Base-by-base conservation (phyloP, 2,888 invertebrate genomes). In the Deilephila elpenor region DNA sequence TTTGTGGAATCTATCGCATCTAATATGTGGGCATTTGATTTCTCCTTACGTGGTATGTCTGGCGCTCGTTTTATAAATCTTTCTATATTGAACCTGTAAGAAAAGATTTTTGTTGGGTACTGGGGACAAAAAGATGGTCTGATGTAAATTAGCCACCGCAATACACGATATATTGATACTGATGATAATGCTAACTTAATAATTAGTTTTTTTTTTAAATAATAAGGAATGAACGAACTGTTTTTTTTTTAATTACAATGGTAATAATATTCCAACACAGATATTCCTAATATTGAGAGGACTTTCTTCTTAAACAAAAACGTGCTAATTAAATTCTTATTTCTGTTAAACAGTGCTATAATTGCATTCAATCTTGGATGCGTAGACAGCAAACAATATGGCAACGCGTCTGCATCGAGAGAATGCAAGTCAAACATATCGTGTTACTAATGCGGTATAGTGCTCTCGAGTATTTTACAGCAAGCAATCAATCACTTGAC, bases 21-120 rank as follows among this genome's bases (percentile, higher is more conserved):
- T 67, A 67, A 67, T 67, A 67, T 67, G 67, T 51, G 67, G 67
- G 20, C 44, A 67, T 67, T 67, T 67, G 67, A 44, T 67, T 67
- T 67, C 67, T 25, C 44, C 44, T 20, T 5, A 67, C 20, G n/a
- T 62, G 51, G 37, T 34, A 37, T 44, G 20, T 5, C 20, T 25
- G 20, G 44, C 25, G 34, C 8, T 62, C n/a, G 19, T 17, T 61
- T 17, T 14, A 44, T 44, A 44, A 44, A 44, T 44, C 44, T 44
- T 44, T 44, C 44, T 44, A 3, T 44, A 44, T 44, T 11, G 44
- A 44, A 44, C 44, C 14, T 44, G 44, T 44, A 6, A 14, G 44
- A 44, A 44, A 44, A 44, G 8, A 44, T 44, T 44, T 44, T 44
- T 44, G 1, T 44, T 44, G 44, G 44, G 44, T 44, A 44, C 2